phyloP scores from a whole-genome alignment of 2,797 vertebrate genomes.

The Typhlichthys subterraneus region DNA sequence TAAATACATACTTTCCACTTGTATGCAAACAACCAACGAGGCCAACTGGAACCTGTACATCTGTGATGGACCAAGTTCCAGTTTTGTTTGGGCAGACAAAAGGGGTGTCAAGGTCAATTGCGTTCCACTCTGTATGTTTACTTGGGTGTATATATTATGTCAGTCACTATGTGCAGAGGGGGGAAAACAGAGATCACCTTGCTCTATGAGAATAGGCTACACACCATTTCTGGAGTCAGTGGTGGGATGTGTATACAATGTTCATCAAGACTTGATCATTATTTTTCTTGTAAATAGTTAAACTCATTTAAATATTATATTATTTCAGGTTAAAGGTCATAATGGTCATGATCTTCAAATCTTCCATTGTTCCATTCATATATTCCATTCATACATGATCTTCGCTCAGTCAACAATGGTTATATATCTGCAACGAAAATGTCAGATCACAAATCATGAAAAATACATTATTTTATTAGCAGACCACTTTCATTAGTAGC shows the following conservation, averaged over 20 bases:
- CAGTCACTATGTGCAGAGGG: conserved; percentile 28
- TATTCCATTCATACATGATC: too few species aligned
- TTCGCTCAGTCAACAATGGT: too few species aligned
- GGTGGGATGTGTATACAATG: conserved; percentile 5
- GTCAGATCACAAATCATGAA: too few species aligned
- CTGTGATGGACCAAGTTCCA: too few species aligned
- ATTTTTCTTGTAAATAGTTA: background rate
- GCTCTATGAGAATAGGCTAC: conserved; percentile 25
- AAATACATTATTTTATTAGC: too few species aligned
- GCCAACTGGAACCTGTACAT: too few species aligned
- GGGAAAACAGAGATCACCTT: conserved; percentile 49
- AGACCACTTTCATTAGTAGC: too few species aligned
- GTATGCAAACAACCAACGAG: conserved; percentile 6
- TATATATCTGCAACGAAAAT: too few species aligned
- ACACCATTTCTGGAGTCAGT: conserved; percentile 14
- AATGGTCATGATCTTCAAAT: too few species aligned
- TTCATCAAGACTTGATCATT: conserved; percentile 1
- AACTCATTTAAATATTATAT: too few species aligned
- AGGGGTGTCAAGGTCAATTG: conserved; percentile 35
- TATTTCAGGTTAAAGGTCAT: too few species aligned
- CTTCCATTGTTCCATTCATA: too few species aligned
- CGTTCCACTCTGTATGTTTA: conserved; percentile 54
- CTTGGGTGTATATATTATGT: conserved; percentile 38
- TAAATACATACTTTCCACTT: conserved; percentile 27
- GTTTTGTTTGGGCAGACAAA: conserved; percentile 59